These are phyloP conservation scores for Psophia crepitans DNA, from an alignment of 2,113 vertebrate species.

Conservation along the genomic window DNA sequence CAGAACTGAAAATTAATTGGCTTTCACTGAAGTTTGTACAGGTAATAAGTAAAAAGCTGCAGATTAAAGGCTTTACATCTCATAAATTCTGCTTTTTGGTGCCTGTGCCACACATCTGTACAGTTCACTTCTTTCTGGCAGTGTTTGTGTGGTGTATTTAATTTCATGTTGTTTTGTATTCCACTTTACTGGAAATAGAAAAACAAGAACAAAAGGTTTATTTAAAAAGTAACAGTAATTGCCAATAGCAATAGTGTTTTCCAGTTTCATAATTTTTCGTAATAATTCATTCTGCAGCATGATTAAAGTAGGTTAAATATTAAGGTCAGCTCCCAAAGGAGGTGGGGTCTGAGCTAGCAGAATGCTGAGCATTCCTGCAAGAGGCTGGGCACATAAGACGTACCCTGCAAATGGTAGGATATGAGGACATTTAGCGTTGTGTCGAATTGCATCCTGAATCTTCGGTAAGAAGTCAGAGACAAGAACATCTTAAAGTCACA, in stretches of 20 bases:
- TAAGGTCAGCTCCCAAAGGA: conserved; percentile 14
- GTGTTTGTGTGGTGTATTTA: neutral
- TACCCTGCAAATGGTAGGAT: neutral
- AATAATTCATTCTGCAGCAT: neutral
- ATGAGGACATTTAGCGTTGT: neutral
- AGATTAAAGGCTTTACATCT: conserved; percentile 21
- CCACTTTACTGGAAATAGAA: conserved; percentile 37
- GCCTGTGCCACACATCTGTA: neutral
- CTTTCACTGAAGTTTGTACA: conserved; percentile 31
- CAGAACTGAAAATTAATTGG: conserved; percentile 52
- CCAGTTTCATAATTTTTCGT: neutral
- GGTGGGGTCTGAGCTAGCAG: neutral
- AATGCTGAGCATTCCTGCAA: conserved; percentile 15
- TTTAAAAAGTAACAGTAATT: conserved; percentile 23
- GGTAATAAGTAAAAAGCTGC: conserved; percentile 4
- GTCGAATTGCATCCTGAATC: neutral
- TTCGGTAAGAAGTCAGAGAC: neutral
- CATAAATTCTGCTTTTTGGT: neutral
- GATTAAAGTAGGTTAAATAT: conserved; percentile 27
- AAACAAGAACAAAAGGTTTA: neutral
- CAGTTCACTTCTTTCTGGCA: conserved; percentile 4
- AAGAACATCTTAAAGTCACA: too few relatives aligned
- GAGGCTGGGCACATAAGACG: neutral
- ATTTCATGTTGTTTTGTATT: conserved; percentile 40
- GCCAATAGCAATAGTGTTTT: neutral